Evolutionary conservation across 2,113 vertebrate species (phyloP).

Genomic region (Genyomyrus donnyi): DNA sequence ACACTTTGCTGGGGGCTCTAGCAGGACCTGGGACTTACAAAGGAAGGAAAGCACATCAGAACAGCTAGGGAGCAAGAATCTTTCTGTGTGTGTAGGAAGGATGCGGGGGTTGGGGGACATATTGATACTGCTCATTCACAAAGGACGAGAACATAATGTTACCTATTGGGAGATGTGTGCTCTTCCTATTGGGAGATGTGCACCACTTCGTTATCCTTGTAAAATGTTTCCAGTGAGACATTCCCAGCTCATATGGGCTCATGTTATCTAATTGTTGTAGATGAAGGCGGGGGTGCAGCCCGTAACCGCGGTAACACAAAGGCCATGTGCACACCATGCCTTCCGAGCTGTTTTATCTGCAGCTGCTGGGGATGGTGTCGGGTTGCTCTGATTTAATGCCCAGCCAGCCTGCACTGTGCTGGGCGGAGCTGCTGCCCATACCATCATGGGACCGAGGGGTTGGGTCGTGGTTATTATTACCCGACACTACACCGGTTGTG

Average conservation of each 20-base stretch:
- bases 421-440: neutral
- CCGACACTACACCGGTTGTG: neutral
- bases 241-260: neutral
- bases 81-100: neutral
- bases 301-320: neutral
- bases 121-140: neutral
- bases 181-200: neutral
- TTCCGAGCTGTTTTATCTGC: neutral
- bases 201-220: neutral
- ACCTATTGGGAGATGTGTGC: neutral
- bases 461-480: neutral
- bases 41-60: neutral
- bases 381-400: slow-evolving; percentile 2
- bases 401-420: neutral
- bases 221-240: neutral
- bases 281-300: neutral
- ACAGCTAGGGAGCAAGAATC: neutral
- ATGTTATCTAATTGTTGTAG: neutral
- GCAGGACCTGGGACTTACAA: neutral
- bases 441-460: neutral
- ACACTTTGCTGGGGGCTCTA: neutral
- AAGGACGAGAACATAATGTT: neutral
- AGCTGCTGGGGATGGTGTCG: slow-evolving; percentile 10
- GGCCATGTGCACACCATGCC: neutral
- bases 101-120: neutral